Evolutionary conservation across 2,113 vertebrate genomes (phyloP).

Genomic region (Typhlomys cinereus): DNA sequence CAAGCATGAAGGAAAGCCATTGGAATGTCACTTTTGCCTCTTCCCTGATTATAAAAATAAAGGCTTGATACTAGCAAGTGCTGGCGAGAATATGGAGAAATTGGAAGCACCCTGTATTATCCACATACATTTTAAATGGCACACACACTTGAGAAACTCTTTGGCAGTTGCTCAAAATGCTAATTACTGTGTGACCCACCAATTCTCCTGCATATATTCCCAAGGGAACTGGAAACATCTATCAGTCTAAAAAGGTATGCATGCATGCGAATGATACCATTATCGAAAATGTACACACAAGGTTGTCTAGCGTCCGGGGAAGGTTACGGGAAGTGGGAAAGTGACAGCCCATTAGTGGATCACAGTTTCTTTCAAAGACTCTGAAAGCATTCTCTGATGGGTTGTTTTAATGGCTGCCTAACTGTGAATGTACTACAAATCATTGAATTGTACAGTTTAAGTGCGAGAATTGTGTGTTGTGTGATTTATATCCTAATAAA

Average conservation of each 20-base stretch:
- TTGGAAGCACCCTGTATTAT: background rate
- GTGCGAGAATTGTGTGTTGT: background rate
- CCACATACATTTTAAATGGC: background rate
- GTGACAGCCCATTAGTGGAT: background rate
- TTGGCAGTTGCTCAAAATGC: background rate
- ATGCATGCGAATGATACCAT: background rate
- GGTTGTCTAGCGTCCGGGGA: background rate
- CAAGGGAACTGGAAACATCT: background rate
- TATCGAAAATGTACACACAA: background rate
- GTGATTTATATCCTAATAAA: constrained; percentile 5
- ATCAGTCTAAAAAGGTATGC: background rate
- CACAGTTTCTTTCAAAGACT: background rate
- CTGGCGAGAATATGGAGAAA: background rate
- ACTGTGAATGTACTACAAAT: background rate
- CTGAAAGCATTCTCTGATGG: background rate
- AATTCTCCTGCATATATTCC: background rate
- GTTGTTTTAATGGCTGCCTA: background rate
- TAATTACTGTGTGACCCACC: background rate
- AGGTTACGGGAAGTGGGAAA: background rate
- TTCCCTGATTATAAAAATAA: background rate
- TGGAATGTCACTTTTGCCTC: background rate
- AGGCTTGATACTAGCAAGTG: background rate
- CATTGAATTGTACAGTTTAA: background rate
- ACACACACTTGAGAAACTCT: background rate
- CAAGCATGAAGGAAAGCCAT: background rate